Base-by-base conservation (phyloP, 2,888 invertebrate species). In the Eupithecia inturbata region DNA sequence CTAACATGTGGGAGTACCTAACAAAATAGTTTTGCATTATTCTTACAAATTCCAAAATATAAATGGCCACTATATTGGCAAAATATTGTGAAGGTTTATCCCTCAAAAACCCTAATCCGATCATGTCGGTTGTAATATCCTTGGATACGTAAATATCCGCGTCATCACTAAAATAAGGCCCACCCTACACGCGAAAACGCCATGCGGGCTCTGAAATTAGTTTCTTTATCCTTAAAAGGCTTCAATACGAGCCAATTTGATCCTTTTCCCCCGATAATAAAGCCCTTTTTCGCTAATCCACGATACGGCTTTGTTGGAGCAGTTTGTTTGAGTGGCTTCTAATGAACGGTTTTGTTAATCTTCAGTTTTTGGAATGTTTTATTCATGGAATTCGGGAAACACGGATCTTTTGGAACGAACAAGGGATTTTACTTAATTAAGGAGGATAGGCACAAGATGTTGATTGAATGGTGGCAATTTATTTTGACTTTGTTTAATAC, bases 151-250 rank as follows among this genome's bases (percentile, higher is more conserved):
- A 77, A 67, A 76, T 74, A 53, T 77, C 22, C 66, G 60, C 69
- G 62, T 71, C 41, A 71, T 0, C 70, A 72, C 66, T 22, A n/a
- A 75, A 82, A 71, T 39, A 68, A 78, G 82, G 73, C 82, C 72
- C 77, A 82, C 75, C 80, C 77, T 69, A 78, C 78, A 79, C 81
- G 75, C 57, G 49, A 80, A 79, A 68, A 75, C 80, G 82, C 78
- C 83, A 88, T 89, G 89, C 89, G 89, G 89, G 88, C 80, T 81
- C 75, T 72, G 76, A 84, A 84, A 86, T 87, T 85, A 83, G 84
- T 84, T 85, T 83, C 82, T 73, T 80, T 74, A 72, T 72, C 76
- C 77, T 70, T 66, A 62, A 76, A 76, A 77, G 67, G 36, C 53
- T 53, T 68, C 57, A 76, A 71, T 70, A 41, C 49, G 39, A 73